Evolutionary conservation across 2,113 vertebrate genomes (phyloP), one percentile per base, ranked within the genome.

Genomic region (Sebastes fasciatus): DNA sequence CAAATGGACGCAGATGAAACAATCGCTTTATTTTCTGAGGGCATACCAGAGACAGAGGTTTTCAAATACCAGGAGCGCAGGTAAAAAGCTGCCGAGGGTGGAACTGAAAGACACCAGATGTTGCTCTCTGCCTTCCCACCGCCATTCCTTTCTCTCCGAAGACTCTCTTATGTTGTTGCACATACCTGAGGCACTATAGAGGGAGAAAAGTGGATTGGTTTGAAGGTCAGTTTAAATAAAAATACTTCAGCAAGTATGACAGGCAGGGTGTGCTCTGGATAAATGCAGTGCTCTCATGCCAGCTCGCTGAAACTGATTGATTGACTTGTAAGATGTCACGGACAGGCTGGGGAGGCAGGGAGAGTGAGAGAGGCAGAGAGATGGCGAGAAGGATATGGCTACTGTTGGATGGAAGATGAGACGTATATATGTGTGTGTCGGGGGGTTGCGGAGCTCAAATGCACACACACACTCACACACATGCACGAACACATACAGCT

Each of bases 281-380:
- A 95, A 96, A 94, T 89, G 93, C 90, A 92, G 90, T 87, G 95
- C 95, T 94, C 93, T 90, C 92, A 68, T 88, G 78, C 90, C 91
- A 92, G 93, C 80, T 83, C 92, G 79, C 91, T 67, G 91, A 90
- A 93, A 94, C 89, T 93, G 95, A 96, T 93, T 92, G 95, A 95
- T 95, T 96, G 95, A 95, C 95, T 95, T 95, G 96, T 96, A 96
- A 96, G 96, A 96, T 97, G 96, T 96, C 91, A 95, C 88, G 86
- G 93, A 93, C 90, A 90, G 92, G 85, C 78, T 58, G 83, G 82
- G 84, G 84, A 89, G 84, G 83, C 70, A 81, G 92, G 76, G 82
- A 62, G 79, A 78, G 69, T 0, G 68, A 48, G 85, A 66, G 83
- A 86, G 90, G 83, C 14, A 54, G 76, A 80, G 77, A 86, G 83